phyloP scores from a whole-genome alignment of 2,888 invertebrate species.

The Oscheius sp. region DNA sequence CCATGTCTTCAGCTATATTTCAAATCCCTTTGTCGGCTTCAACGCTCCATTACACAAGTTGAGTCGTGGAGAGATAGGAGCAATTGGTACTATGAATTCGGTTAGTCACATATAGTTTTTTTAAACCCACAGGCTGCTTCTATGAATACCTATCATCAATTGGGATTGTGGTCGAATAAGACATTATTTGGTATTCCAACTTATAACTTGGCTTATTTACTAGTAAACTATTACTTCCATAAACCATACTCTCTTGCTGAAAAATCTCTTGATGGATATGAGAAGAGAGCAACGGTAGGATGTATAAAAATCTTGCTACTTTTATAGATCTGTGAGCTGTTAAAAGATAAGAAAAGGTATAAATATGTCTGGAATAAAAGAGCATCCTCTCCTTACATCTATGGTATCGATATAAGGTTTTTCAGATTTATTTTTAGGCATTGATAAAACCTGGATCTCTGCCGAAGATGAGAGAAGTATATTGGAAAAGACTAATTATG shows the following conservation, averaged over 20 bases:
- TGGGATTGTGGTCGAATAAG: conserved; percentile 82
- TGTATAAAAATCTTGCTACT: background rate
- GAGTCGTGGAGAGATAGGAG: conserved; percentile 44
- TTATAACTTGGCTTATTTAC: conserved; percentile 79
- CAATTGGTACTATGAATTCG: conserved; percentile 60
- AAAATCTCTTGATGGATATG: conserved; percentile 11
- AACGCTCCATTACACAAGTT: conserved; percentile 82
- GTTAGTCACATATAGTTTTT: conserved; percentile 41
- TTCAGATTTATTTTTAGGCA: conserved; percentile 60
- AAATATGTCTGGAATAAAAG: conserved; percentile 76
- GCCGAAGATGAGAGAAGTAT: conserved; percentile 77
- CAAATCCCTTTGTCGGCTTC: conserved; percentile 83
- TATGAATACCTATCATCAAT: conserved; percentile 80
- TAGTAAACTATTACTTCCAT: conserved; percentile 74
- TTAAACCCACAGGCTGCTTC: conserved; percentile 77
- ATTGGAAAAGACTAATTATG: conserved; percentile 75
- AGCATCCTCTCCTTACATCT: conserved; percentile 82
- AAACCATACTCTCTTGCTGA: conserved; percentile 47
- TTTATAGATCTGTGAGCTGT: conserved; percentile 31
- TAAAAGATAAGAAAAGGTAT: conserved; percentile 26
- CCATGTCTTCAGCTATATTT: conserved; percentile 78
- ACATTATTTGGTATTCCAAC: conserved; percentile 86
- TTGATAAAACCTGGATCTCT: conserved; percentile 82
- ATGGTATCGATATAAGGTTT: conserved; percentile 58
- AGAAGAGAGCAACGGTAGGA: background rate